phyloP scores from a whole-genome alignment of 2,113 vertebrate species.

The Microtus oregoni region DNA sequence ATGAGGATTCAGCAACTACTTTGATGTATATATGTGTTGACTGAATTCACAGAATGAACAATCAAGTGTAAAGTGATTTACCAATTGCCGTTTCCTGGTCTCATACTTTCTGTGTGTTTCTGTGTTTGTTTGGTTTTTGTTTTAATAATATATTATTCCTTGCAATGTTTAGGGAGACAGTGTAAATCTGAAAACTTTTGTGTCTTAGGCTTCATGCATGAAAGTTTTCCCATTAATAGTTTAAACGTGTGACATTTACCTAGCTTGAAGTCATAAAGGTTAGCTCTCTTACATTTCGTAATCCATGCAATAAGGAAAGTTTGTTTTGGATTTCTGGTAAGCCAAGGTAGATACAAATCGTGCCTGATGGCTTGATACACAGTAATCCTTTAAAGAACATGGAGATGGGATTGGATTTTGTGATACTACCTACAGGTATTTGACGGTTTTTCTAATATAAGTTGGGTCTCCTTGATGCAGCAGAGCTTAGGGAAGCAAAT shows the following conservation, averaged over 20 bases:
- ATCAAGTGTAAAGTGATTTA: not conserved
- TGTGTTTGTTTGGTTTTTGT: not conserved
- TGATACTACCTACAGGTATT: not conserved
- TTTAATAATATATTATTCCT: not conserved
- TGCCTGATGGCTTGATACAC: not conserved
- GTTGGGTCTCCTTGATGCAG: not conserved
- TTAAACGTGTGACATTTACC: conserved; percentile 67
- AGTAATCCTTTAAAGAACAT: conserved; percentile 35
- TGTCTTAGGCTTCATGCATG: not conserved
- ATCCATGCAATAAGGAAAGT: conserved; percentile 16
- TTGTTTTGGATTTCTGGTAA: conserved; percentile 22
- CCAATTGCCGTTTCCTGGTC: not conserved
- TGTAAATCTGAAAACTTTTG: conserved; percentile 33
- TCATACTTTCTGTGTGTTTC: not conserved
- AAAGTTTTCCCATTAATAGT: conserved; percentile 28
- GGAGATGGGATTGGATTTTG: not conserved
- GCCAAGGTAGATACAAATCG: not conserved
- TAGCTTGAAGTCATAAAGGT: conserved; percentile 53
- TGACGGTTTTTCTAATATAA: not conserved
- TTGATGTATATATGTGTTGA: not conserved
- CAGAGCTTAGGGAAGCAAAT: not conserved
- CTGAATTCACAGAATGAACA: not conserved
- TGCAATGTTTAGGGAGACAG: not conserved
- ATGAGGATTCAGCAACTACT: not conserved
- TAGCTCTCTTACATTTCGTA: conserved; percentile 53